phyloP scores from a whole-genome alignment of 2,888 invertebrate species.

The Oxystoma pomonae region DNA sequence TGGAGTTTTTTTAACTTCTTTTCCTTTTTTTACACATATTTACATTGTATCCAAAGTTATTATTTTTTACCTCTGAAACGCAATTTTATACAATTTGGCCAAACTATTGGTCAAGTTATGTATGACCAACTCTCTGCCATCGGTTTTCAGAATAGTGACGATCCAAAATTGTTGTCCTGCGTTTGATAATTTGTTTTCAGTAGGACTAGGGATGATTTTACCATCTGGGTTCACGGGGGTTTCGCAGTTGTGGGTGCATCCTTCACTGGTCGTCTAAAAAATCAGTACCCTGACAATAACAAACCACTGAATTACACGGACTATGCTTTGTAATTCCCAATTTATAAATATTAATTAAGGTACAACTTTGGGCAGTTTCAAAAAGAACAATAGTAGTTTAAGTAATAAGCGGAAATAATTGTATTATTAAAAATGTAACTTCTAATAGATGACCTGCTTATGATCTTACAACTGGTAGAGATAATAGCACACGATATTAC shows the following conservation, averaged over 20 bases:
- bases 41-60: not conserved
- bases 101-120: constrained; percentile 67
- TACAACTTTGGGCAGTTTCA: too few species aligned
- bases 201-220: constrained; percentile 51
- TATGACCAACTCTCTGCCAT: constrained; percentile 49
- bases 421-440: too few species aligned
- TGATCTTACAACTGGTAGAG: too few species aligned
- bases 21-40: not conserved
- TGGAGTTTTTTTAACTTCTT: too few species aligned
- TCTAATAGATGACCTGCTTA: too few species aligned
- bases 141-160: constrained; percentile 65
- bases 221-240: constrained; percentile 44
- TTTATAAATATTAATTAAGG: too few species aligned
- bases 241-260: constrained; percentile 54
- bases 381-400: too few species aligned
- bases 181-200: constrained; percentile 28
- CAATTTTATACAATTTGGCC: constrained; percentile 73
- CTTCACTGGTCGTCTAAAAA: constrained; percentile 31
- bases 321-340: too few species aligned
- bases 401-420: too few species aligned
- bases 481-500: too few species aligned
- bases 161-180: constrained; percentile 77
- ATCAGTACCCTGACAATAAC: too few species aligned
- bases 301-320: too few species aligned
- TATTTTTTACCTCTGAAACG: constrained; percentile 66